Conservation (phyloP, 2,888 invertebrate species). For the Polydrusus pterygomalis region DNA sequence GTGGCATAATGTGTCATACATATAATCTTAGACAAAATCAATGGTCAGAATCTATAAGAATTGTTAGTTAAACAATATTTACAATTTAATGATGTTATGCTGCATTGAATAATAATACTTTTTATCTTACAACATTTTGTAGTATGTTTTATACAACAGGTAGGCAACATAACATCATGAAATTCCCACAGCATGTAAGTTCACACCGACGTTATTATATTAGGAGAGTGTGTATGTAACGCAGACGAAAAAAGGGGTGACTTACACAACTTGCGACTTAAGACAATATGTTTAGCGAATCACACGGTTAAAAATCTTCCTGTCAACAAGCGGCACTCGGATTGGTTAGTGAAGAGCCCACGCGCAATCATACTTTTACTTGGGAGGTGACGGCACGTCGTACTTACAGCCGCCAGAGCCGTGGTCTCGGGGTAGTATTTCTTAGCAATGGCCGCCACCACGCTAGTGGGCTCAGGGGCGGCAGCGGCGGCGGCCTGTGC, state of each 20-base stretch:
- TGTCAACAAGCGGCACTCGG: constrained; percentile 55
- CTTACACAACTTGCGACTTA: constrained; percentile 53
- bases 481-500: constrained; percentile 64
- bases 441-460: constrained; percentile 67
- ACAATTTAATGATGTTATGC: constrained; percentile 5
- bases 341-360: constrained; percentile 53
- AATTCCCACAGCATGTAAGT: constrained; percentile 12
- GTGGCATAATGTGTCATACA: not conserved
- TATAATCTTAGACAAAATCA: no score
- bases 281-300: constrained; percentile 51
- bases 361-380: constrained; percentile 54
- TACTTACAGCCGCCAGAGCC: constrained; percentile 69
- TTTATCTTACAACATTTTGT: no score
- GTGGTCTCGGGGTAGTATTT: constrained; percentile 68
- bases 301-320: constrained; percentile 53
- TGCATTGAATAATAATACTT: not conserved
- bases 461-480: constrained; percentile 55
- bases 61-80: not conserved
- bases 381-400: constrained; percentile 49
- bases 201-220: constrained; percentile 18
- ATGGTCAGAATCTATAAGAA: not conserved
- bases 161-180: not conserved
- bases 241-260: constrained; percentile 39
- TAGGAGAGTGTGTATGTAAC: constrained; percentile 19
- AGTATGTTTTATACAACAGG: not conserved